Conservation (phyloP, 2,888 invertebrate species). For the Acronicta aceris region DNA sequence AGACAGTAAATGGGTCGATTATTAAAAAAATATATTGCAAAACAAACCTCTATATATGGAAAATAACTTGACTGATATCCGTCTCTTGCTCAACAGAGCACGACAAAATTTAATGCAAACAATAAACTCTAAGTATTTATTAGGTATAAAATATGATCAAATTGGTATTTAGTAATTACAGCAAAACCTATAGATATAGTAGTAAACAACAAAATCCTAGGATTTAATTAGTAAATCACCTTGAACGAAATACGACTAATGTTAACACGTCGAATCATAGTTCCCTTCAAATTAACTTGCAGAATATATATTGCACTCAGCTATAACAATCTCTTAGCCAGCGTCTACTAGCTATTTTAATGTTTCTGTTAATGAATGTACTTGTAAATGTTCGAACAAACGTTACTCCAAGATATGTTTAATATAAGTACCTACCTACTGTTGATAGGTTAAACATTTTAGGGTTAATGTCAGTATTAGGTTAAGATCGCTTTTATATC, state of each 20-base stretch:
- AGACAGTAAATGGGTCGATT: too few species aligned
- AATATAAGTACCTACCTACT: constrained; percentile 45
- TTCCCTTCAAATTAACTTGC: neutral
- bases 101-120: too few species aligned
- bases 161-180: too few species aligned
- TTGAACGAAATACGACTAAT: constrained; percentile 6
- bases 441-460: constrained; percentile 52
- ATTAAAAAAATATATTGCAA: too few species aligned
- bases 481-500: constrained; percentile 54
- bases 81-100: too few species aligned
- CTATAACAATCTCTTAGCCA: constrained; percentile 28
- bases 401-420: constrained; percentile 48
- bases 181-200: too few species aligned
- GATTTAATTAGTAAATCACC: constrained; percentile 5
- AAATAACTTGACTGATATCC: too few species aligned
- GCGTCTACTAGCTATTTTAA: constrained; percentile 39
- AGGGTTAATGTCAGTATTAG: constrained; percentile 55
- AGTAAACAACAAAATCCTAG: too few species aligned
- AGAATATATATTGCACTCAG: constrained; percentile 6
- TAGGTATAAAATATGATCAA: too few species aligned
- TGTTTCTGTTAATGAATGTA: constrained; percentile 38
- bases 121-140: too few species aligned
- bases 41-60: too few species aligned
- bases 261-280: neutral
- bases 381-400: constrained; percentile 43